Base-by-base conservation (phyloP, 35 echinoderm and acorn worm species). In the Ophiothrix spiculata region DNA sequence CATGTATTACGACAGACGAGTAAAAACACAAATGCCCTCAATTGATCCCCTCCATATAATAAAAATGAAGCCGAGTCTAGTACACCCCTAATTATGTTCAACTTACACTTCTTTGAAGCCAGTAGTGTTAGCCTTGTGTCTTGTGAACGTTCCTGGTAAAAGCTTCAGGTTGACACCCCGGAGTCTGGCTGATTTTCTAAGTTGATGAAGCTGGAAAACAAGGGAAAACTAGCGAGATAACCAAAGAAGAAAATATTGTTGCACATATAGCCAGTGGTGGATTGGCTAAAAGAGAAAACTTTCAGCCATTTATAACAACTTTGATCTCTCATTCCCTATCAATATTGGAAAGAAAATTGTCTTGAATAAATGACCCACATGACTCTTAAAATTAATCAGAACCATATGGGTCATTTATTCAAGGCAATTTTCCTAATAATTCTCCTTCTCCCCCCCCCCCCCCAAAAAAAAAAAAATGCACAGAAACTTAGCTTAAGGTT, bases 61-160 rank as follows among this genome's bases (percentile, higher is more conserved):
- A 14, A 15, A 14, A 14, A 63, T 63, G 56, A 63, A 63, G n/a
- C n/a, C n/a, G n/a, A n/a, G n/a, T n/a, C n/a, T n/a, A n/a, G n/a
- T n/a, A n/a, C n/a, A n/a, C n/a, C n/a, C n/a, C n/a, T n/a, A n/a
- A n/a, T n/a, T n/a, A n/a, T n/a, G n/a, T n/a, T n/a, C 33, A 46
- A 82, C 80, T 82, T 39, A 82, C 80, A 32, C 54, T 33, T 45
- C 33, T 25, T 49, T 40, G 80, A 82, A 39, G 38, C 40, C 40
- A 32, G 23, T 45, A 45, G 80, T 82, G 80, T 82, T 82, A 32
- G 40, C 80, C 40, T 82, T 82, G 80, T 82, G 80, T 82, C 42
- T 45, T 21, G 39, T 45, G 80, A 82, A 82, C 0, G 40, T 32
- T 16, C 39, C 39, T 32, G 80, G 80, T 39, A 82, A 41, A 0